Evolutionary conservation across 2,888 invertebrate species (phyloP), one percentile per base, ranked within the genome.

Genomic region (Sabellastarte sp.): DNA sequence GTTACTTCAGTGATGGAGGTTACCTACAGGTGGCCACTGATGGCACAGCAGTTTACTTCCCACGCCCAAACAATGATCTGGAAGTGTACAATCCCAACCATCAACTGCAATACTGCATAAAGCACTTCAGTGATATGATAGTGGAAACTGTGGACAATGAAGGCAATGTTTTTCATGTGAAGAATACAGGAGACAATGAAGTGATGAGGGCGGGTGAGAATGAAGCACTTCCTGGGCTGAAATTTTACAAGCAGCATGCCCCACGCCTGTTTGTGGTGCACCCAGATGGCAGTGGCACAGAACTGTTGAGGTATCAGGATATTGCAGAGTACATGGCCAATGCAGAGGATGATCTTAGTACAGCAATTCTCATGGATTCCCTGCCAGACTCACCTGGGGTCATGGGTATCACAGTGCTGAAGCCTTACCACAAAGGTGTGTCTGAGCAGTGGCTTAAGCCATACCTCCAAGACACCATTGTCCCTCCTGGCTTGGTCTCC

Each of bases 221-320:
- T 10, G 41, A 41, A 41, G 41, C 41, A 10, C 10, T 15, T 10
- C 41, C 10, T 10, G 41, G 20, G 20, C 5, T 53, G 5, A 10
- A 15, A 26, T 26, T 69, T 0, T 80, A 72, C 60, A 76, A 74
- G 52, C 76, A 81, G 64, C 82, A 83, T 66, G 77, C 80, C 32
- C 83, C 83, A 15, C 63, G 80, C 26, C 79, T 82, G 69, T 83
- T 84, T 62, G 74, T 82, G 51, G 64, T 82, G 20, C 79, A 81
- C 60, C 66, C 73, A 28, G 80, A 82, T 68, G 81, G 82, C 2
- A 79, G 79, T 66, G 84, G 82, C 3, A 79, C 77, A 0, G 82
- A 84, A 67, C 67, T 84, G 50, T 71, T 80, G 56, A 68, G 82
- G 15, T 81, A 77, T 65, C 76, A 80, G 65, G 81, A 82, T 66